phyloP scores from a whole-genome alignment of 53 echinoderm and acorn worm species.

The Paracentrotus lividus region DNA sequence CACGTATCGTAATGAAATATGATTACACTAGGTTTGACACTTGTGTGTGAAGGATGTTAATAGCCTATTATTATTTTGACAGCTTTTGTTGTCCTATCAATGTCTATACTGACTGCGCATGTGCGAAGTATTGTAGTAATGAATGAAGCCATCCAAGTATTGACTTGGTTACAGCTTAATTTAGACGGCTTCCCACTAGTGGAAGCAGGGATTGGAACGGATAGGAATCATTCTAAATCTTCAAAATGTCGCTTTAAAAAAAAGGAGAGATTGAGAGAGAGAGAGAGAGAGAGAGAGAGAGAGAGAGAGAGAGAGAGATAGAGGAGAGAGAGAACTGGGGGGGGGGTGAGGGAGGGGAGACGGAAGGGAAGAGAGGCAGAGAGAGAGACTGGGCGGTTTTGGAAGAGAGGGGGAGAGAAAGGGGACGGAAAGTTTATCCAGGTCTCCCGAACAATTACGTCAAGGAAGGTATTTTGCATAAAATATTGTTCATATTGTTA shows the following conservation, averaged over 20 bases:
- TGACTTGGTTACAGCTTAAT: background rate
- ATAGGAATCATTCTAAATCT: background rate
- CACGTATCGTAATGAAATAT: no score
- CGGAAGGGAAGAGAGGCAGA: background rate
- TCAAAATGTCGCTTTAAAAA: background rate
- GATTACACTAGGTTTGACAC: no score
- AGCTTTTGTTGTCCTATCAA: background rate
- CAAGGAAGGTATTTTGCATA: no score
- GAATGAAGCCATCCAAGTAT: background rate
- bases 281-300: background rate
- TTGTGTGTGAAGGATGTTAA: background rate
- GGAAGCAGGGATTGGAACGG: background rate
- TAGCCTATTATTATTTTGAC: background rate
- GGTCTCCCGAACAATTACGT: no score
- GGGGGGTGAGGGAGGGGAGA: background rate
- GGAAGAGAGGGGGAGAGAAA: background rate
- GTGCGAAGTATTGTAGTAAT: background rate
- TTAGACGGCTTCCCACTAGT: background rate
- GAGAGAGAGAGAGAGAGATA: background rate
- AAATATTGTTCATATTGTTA: no score
- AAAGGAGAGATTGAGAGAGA: background rate
- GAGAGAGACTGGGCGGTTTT: background rate
- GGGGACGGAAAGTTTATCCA: background rate
- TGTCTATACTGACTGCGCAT: slow-evolving; percentile 5
- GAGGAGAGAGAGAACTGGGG: background rate